These are phyloP conservation scores for Origma solitaria DNA, from an alignment of 2,113 vertebrate genomes.

Conservation along the genomic window DNA sequence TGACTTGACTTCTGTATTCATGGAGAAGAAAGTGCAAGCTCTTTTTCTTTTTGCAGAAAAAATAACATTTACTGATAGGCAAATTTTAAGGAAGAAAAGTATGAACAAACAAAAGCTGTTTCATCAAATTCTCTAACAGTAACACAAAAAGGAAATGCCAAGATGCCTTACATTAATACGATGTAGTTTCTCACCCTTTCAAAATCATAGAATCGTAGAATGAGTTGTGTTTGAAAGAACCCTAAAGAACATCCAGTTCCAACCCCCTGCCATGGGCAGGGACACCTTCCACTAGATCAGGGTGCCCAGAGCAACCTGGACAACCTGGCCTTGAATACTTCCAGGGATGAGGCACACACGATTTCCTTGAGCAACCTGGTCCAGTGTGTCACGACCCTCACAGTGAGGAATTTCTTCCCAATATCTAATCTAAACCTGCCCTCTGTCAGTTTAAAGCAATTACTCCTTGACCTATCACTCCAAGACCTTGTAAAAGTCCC, in stretches of 20 bases:
- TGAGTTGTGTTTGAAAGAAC: neutral
- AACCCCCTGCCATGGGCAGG: neutral
- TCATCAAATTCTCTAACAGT: slow-evolving; percentile 46
- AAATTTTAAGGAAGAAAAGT: slow-evolving; percentile 65
- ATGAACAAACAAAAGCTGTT: slow-evolving; percentile 75
- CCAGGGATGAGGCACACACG: neutral
- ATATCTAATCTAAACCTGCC: neutral
- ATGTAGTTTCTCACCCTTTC: slow-evolving; percentile 46
- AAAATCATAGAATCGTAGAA: neutral
- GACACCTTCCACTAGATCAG: neutral
- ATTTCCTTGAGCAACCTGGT: neutral
- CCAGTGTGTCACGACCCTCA: neutral
- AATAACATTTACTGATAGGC: slow-evolving; percentile 56
- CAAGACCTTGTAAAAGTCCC: neutral
- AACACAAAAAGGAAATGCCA: slow-evolving; percentile 48
- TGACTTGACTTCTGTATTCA: slow-evolving; percentile 55
- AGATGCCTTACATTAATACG: slow-evolving; percentile 46
- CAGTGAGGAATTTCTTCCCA: neutral
- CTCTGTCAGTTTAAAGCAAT: neutral
- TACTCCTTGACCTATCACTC: neutral
- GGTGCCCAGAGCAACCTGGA: neutral
- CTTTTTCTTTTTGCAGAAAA: slow-evolving; percentile 31
- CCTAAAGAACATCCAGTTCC: neutral
- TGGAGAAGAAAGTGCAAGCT: slow-evolving; percentile 58
- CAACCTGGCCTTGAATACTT: neutral